These are phyloP conservation scores for Pseudomyrmex flavicornis DNA, from an alignment of 1,140 invertebrate species.

Conservation along the genomic window DNA sequence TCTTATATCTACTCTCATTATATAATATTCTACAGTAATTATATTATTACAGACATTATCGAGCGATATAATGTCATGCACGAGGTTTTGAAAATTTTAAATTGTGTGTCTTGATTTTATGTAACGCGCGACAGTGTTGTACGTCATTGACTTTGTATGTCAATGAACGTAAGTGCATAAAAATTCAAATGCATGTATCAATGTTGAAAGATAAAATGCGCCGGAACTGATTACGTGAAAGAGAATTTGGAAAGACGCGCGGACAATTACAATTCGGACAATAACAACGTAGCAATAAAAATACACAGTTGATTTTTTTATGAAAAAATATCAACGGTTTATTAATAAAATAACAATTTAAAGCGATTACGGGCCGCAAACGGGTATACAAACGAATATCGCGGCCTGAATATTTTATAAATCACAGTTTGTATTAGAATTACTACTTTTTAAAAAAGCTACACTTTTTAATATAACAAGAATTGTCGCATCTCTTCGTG, in stretches of 20 bases:
- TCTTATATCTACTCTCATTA: no score
- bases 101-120: no score
- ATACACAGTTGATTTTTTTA: slow-evolving; percentile 68
- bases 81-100: no score
- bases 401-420: slow-evolving; percentile 65
- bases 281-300: slow-evolving; percentile 46
- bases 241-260: not conserved
- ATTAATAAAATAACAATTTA: slow-evolving; percentile 83
- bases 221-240: not conserved
- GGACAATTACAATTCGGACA: not conserved
- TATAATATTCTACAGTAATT: no score
- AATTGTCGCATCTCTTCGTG: not conserved
- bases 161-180: no score
- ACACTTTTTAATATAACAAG: slow-evolving; percentile 31
- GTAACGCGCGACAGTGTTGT: no score
- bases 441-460: slow-evolving; percentile 31
- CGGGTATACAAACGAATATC: slow-evolving; percentile 73
- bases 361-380: slow-evolving; percentile 77
- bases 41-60: no score
- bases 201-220: no score
- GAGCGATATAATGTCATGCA: no score
- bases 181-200: no score
- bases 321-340: slow-evolving; percentile 83
- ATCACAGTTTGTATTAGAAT: slow-evolving; percentile 79
- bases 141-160: no score